Evolutionary conservation across 2,888 invertebrate species (phyloP).

Genomic region (Dioctria linearis): DNA sequence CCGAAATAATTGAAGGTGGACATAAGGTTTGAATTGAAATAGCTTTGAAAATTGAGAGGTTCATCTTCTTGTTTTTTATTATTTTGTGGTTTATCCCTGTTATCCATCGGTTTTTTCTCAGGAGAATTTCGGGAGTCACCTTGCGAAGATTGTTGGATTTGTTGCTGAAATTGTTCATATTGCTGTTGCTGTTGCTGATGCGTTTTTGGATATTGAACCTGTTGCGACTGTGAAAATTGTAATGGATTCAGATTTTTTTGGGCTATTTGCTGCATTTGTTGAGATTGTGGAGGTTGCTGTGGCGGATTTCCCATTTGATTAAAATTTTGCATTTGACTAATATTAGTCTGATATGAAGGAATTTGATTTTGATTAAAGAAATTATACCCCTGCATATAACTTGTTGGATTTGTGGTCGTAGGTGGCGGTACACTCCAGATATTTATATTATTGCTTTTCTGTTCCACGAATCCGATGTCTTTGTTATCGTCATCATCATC

Average conservation of each 20-base stretch:
- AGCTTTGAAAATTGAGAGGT: constrained; percentile 38
- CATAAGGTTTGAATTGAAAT: constrained; percentile 38
- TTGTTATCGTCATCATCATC: constrained; percentile 20
- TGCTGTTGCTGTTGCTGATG: constrained; percentile 42
- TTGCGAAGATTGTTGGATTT: neutral
- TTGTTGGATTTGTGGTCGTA: constrained; percentile 26
- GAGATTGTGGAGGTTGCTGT: constrained; percentile 53
- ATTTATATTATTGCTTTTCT: constrained; percentile 26
- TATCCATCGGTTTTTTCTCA: neutral
- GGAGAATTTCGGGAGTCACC: neutral
- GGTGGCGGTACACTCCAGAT: constrained; percentile 52
- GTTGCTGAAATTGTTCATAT: constrained; percentile 21
- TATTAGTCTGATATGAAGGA: constrained; percentile 52
- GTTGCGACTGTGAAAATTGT: neutral
- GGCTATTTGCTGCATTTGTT: constrained; percentile 47
- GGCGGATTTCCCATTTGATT: constrained; percentile 57
- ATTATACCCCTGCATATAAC: constrained; percentile 51
- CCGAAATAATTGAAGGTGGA: constrained; percentile 31
- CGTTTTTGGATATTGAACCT: constrained; percentile 4
- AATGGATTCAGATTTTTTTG: constrained; percentile 25
- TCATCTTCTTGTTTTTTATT: neutral
- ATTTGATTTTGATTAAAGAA: constrained; percentile 60
- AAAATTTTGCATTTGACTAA: constrained; percentile 56
- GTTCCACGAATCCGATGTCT: neutral
- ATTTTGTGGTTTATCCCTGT: too few species aligned